Evolutionary conservation across 1,140 invertebrate species (phyloP).

Genomic region (Heterodera carotae): DNA sequence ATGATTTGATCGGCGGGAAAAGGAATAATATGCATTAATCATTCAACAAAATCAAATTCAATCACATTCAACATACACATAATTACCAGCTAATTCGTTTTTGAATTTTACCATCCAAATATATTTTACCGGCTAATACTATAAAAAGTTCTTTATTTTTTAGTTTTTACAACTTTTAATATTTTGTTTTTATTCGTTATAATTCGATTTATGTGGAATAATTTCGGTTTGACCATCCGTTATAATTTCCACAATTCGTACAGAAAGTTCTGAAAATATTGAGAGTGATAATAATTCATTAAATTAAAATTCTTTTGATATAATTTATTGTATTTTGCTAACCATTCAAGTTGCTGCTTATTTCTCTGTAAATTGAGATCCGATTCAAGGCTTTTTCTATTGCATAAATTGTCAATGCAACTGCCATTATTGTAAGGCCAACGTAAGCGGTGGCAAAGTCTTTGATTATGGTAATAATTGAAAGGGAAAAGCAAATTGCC

Average conservation of each 20-base stretch:
- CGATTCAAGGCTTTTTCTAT: conserved; percentile 17
- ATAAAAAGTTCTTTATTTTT: too few relatives aligned
- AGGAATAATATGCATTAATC: too few relatives aligned
- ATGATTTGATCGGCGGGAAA: too few relatives aligned
- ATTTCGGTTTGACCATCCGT: background rate
- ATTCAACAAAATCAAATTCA: too few relatives aligned
- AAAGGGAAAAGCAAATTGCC: conserved; percentile 31
- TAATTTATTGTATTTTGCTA: background rate
- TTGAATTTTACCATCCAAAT: too few relatives aligned
- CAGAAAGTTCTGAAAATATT: background rate
- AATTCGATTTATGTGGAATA: background rate
- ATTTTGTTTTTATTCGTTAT: background rate
- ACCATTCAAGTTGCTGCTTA: background rate
- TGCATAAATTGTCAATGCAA: conserved; percentile 25
- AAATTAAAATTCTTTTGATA: background rate
- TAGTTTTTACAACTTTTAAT: too few relatives aligned
- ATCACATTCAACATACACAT: too few relatives aligned
- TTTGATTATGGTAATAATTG: conserved; percentile 35
- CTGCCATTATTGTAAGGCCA: conserved; percentile 24
- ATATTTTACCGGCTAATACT: too few relatives aligned
- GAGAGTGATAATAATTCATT: background rate
- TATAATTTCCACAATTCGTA: background rate
- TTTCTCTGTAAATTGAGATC: background rate
- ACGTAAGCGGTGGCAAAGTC: conserved; percentile 37
- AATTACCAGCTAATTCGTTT: too few relatives aligned